Evolutionary conservation across 2,888 invertebrate species (phyloP).

Genomic region (Protodeltote pygarga): DNA sequence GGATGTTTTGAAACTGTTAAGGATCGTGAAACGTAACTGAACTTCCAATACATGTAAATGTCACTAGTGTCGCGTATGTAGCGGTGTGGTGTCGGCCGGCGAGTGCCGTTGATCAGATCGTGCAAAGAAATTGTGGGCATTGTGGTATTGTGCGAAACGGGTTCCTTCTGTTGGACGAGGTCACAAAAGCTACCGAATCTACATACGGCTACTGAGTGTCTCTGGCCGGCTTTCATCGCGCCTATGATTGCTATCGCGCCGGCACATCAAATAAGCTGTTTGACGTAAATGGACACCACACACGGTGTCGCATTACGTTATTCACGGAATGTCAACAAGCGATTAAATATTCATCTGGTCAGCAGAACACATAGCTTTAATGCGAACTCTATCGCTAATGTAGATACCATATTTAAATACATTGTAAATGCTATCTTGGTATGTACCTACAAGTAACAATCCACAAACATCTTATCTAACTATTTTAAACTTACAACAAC

Average conservation of each 20-base stretch:
- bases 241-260: constrained; percentile 60
- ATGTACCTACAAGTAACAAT: constrained; percentile 10
- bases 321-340: constrained; percentile 70
- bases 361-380: constrained; percentile 45
- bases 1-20: constrained; percentile 68
- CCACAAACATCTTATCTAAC: constrained; percentile 11
- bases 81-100: constrained; percentile 75
- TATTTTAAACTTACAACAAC: constrained; percentile 19
- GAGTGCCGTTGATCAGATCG: constrained; percentile 70
- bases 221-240: constrained; percentile 66
- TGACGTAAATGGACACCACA: constrained; percentile 64
- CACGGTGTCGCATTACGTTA: constrained; percentile 72
- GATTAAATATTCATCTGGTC: constrained; percentile 68
- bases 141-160: constrained; percentile 77
- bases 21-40: constrained; percentile 69
- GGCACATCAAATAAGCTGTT: constrained; percentile 64
- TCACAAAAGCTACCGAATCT: constrained; percentile 71
- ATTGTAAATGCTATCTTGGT: constrained; percentile 12
- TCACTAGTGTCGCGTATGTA: constrained; percentile 71
- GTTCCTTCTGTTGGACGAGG: constrained; percentile 67
- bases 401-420: constrained; percentile 7
- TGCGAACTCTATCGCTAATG: constrained; percentile 29
- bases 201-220: constrained; percentile 58
- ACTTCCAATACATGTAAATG: constrained; percentile 80
- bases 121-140: constrained; percentile 73